Evolutionary conservation across 2,113 vertebrate genomes (phyloP), one percentile per base, ranked within the genome.

Genomic region (Sisor rabdophorus): DNA sequence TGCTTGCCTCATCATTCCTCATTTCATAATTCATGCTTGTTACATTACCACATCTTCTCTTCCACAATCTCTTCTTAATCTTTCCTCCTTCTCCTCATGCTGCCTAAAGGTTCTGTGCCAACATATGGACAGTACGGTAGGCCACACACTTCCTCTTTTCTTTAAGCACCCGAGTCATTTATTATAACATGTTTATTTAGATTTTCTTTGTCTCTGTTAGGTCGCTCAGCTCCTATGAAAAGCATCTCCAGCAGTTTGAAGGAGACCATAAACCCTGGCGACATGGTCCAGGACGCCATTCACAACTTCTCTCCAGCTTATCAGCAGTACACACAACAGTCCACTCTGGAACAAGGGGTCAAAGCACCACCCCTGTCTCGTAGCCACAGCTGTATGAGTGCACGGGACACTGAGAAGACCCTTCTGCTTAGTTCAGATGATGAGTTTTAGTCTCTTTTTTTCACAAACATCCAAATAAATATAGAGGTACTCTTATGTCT

Each of bases 241-340:
- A 98, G 96, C 92, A 98, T 98, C 87, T 98, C 96, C 80, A 98
- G 97, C 91, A 96, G 97, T 92, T 92, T 98, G 85, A 98, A 97
- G 86, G 97, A 98, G 89, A 98, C 97, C 56, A 98, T 98, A 94
- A 98, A 92, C 88, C 97, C 96, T 0, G 94, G 97, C 0, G 97
- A 98, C 90, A 98, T 98, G 26, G 96, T 98, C 71, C 97, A 98
- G 80, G 97, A 98, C 0, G 97, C 96, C 36, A 98, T 98, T 90
- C 95, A 97, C 84, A 98, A 98, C 92, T 98, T 98, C 90, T 98
- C 97, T 0, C 96, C 96, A 0, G 96, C 97, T 80, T 98, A 98
- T 90, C 97, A 98, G 92, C 96, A 98, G 91, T 98, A 98, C 89
- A 98, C 97, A 0, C 97, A 98, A 83, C 97, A 98, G 90, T 93